Evolutionary conservation across 2,797 vertebrate species (phyloP).

Genomic region (Sciurus vulgaris): DNA sequence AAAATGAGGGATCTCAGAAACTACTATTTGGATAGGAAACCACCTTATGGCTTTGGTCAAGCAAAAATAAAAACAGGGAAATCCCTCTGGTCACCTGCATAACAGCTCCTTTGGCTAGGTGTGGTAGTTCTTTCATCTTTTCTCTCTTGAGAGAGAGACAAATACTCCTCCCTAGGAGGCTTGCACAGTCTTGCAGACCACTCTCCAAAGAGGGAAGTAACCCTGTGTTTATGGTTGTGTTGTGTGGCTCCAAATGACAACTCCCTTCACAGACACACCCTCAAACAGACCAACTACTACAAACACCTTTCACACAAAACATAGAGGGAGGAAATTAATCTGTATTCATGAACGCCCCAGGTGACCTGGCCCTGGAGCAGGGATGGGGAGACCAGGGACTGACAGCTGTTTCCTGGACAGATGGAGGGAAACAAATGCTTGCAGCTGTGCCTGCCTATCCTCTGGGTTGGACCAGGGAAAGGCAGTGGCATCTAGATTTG

Average conservation of each 20-base stretch:
- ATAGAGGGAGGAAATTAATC: neutral
- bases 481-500: neutral
- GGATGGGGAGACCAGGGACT: neutral
- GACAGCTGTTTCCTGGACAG: constrained; percentile 26
- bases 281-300: neutral
- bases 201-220: neutral
- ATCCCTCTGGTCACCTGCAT: neutral
- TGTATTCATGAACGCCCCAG: neutral
- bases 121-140: rapidly evolving
- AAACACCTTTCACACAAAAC: neutral
- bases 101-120: neutral
- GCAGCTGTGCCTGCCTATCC: neutral
- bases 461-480: neutral
- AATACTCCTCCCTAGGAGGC: neutral
- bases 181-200: neutral
- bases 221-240: neutral
- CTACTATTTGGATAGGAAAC: neutral
- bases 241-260: neutral
- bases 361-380: neutral
- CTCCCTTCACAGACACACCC: neutral
- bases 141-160: neutral
- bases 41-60: neutral
- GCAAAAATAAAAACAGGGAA: neutral
- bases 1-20: neutral
- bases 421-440: neutral